A percentile compares a stretch with the other conserved stretches of the same genome.
Conservation (phyloP, 2,113 vertebrate genomes). For the Cyanoderma ruficeps region DNA sequence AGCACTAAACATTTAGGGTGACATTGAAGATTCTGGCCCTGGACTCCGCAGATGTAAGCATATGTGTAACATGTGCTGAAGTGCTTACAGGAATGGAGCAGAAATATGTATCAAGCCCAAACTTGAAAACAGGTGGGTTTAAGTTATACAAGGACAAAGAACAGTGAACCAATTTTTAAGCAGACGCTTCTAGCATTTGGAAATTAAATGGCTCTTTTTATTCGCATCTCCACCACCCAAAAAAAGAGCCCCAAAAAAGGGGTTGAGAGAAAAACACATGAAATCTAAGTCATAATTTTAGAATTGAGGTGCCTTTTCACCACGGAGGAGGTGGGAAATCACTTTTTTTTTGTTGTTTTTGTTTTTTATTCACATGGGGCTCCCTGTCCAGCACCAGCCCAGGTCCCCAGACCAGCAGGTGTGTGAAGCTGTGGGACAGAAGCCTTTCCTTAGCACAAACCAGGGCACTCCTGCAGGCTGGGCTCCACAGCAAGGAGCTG, state of each 20-base stretch:
- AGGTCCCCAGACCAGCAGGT: accelerated
- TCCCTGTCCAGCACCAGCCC: background rate
- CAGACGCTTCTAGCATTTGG: accelerated
- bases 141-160: slow-evolving; percentile 60
- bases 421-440: background rate
- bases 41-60: background rate
- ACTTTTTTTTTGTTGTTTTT: too few species aligned
- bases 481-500: background rate
- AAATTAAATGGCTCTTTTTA: slow-evolving; percentile 18
- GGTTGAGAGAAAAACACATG: background rate
- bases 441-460: background rate
- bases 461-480: background rate
- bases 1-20: slow-evolving; percentile 3
- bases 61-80: slow-evolving; percentile 44
- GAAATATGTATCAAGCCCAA: slow-evolving; percentile 65
- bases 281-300: background rate
- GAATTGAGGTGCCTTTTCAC: background rate
- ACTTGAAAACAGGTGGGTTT: slow-evolving; percentile 68
- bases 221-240: background rate
- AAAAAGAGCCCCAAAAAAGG: background rate
- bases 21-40: background rate
- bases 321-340: accelerated
- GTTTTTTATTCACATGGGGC: background rate
- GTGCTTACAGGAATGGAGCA: slow-evolving; percentile 8
- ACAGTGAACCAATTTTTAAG: background rate